A percentile compares a stretch with the other conserved stretches of the same genome.
Conservation (phyloP, 2,113 vertebrate genomes). For the Craseonycteris thonglongyai region DNA sequence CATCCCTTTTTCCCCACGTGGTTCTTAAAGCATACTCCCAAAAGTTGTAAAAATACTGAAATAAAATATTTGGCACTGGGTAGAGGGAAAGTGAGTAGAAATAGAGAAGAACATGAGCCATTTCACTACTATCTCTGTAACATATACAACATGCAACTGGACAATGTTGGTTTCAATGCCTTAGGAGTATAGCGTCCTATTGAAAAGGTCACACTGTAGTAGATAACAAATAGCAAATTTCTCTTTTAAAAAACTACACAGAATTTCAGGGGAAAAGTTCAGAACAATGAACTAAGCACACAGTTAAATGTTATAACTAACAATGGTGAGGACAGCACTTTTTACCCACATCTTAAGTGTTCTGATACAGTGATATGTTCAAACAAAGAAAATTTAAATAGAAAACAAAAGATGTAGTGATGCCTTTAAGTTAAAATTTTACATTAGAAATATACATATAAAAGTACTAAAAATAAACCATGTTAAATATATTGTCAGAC, state of each 20-base stretch:
- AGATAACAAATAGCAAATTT: neutral
- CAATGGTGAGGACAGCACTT: neutral
- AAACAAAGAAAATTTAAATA: neutral
- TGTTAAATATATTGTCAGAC: constrained; percentile 37
- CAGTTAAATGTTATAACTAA: neutral
- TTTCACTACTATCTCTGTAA: neutral
- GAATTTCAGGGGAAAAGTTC: neutral
- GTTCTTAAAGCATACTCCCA: neutral
- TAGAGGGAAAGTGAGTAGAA: neutral
- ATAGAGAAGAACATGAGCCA: neutral
- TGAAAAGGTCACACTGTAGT: neutral
- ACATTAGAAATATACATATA: neutral
- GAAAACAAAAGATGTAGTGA: neutral
- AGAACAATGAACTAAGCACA: neutral
- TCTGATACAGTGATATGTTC: neutral
- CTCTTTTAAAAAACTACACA: neutral
- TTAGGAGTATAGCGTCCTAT: neutral
- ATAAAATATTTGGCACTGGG: neutral
- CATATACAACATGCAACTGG: neutral
- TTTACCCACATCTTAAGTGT: neutral
- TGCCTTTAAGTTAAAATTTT: neutral
- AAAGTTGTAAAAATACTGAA: neutral
- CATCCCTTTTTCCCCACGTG: neutral
- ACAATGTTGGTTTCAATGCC: neutral
- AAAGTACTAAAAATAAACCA: neutral